These are phyloP conservation scores for Sesia bembeciformis DNA, from an alignment of 2,888 invertebrate species.

Conservation along the genomic window DNA sequence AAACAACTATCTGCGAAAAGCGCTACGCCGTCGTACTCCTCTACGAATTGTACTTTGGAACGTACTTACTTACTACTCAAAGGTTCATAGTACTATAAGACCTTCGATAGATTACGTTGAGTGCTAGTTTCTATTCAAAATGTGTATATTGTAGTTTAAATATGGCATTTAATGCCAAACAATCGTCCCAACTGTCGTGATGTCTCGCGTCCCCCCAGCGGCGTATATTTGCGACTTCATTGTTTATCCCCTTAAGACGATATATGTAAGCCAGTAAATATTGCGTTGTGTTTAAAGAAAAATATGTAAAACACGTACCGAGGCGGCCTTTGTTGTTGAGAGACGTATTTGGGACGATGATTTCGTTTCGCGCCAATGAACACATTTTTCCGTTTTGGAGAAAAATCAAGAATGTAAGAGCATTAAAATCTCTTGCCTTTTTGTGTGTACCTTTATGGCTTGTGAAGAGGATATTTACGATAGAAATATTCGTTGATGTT, in stretches of 20 bases:
- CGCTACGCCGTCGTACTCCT: no score
- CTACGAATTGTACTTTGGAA: no score
- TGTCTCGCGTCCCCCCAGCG: constrained; percentile 24
- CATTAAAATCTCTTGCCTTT: constrained; percentile 50
- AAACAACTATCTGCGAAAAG: no score
- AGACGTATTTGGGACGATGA: constrained; percentile 59
- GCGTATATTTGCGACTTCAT: constrained; percentile 47
- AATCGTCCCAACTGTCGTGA: no score
- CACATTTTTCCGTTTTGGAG: constrained; percentile 55
- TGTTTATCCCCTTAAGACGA: constrained; percentile 55
- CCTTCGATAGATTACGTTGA: no score
- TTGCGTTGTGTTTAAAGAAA: constrained; percentile 50
- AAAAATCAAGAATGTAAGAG: constrained; percentile 49
- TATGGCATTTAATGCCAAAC: neutral
- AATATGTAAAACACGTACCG: constrained; percentile 58
- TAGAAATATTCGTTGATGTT: constrained; percentile 42
- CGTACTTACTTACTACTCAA: no score
- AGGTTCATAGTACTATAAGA: no score
- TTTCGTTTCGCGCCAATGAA: constrained; percentile 60
- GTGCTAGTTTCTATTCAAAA: no score
- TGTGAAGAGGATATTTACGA: constrained; percentile 31
- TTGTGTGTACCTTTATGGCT: constrained; percentile 36
- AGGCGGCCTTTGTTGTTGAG: constrained; percentile 52
- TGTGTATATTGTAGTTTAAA: neutral
- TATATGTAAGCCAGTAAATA: constrained; percentile 48